These are phyloP conservation scores for Montipora capitata DNA, from an alignment of 92 coral and sea anemone genomes.

Conservation along the genomic window DNA sequence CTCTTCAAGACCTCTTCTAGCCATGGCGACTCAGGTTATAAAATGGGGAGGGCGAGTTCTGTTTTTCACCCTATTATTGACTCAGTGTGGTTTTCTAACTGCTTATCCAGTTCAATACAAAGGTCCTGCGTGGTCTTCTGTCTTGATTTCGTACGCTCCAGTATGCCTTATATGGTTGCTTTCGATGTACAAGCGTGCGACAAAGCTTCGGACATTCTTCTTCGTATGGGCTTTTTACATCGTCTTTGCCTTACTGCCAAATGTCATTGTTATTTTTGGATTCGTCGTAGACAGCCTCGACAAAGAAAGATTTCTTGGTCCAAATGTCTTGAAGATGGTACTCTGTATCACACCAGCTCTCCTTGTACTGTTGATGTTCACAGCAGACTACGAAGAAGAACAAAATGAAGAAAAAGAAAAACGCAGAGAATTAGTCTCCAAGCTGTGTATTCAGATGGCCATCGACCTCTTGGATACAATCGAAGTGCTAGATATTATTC, in stretches of 20 bases:
- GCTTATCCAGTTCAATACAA: slow-evolving; percentile 17
- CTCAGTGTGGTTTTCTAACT: not conserved
- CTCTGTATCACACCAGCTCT: slow-evolving; percentile 19
- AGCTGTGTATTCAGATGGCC: slow-evolving; percentile 44
- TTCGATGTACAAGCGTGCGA: not conserved
- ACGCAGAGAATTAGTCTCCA: slow-evolving; percentile 43
- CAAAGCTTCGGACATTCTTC: not conserved
- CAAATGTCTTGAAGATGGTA: not conserved
- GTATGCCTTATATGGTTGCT: not conserved
- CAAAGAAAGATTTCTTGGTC: slow-evolving; percentile 2
- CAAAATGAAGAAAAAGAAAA: not conserved
- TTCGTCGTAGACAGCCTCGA: not conserved
- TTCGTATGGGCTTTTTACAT: not conserved
- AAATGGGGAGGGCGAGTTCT: slow-evolving; percentile 2
- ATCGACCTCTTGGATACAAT: slow-evolving; percentile 72
- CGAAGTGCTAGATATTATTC: slow-evolving; percentile 62
- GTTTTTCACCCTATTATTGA: not conserved
- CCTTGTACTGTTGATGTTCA: slow-evolving; percentile 33
- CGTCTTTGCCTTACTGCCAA: not conserved
- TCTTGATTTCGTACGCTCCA: not conserved
- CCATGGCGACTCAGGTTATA: not conserved
- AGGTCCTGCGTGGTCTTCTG: not conserved
- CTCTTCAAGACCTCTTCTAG: not conserved
- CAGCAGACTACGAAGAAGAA: slow-evolving; percentile 12
- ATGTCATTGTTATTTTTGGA: not conserved